Evolutionary conservation across 2,797 vertebrate genomes (phyloP).

Genomic region (Acanthurus leucopareius): DNA sequence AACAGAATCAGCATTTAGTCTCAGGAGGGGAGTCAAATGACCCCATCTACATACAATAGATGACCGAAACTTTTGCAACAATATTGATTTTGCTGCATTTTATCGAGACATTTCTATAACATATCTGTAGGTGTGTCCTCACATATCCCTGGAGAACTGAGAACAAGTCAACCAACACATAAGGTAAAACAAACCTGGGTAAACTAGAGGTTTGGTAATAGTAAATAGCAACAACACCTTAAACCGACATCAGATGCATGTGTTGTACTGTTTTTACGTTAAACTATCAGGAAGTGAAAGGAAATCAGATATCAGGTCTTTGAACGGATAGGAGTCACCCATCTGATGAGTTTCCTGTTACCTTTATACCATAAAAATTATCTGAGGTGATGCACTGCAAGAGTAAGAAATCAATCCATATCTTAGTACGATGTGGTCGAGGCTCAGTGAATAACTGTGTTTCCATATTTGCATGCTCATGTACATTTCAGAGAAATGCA

Average conservation of each 20-base stretch:
- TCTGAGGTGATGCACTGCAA: slow-evolving; percentile 8
- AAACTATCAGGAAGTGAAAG: slow-evolving; percentile 69
- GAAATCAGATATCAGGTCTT: slow-evolving; percentile 49
- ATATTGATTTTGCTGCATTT: neutral
- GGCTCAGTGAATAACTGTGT: slow-evolving; percentile 10
- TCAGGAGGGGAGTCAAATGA: slow-evolving; percentile 20
- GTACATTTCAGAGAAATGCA: slow-evolving; percentile 3
- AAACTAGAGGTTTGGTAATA: neutral
- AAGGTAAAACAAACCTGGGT: slow-evolving; percentile 1
- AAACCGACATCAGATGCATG: slow-evolving; percentile 33
- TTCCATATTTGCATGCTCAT: neutral
- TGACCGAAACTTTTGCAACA: neutral
- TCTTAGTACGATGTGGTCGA: neutral
- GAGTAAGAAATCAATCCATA: slow-evolving; percentile 15
- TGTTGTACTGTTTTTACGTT: slow-evolving; percentile 21
- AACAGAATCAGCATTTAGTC: slow-evolving; percentile 32
- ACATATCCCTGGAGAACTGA: neutral
- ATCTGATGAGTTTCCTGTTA: slow-evolving; percentile 52
- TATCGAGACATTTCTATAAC: neutral
- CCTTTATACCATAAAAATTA: slow-evolving; percentile 3
- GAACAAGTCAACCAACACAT: neutral
- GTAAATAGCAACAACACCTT: neutral
- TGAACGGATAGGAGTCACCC: slow-evolving; percentile 33
- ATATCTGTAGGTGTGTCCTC: neutral
- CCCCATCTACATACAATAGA: neutral